phyloP scores from a whole-genome alignment of 1,140 invertebrate species.

The Zaprionus lachaisei region DNA sequence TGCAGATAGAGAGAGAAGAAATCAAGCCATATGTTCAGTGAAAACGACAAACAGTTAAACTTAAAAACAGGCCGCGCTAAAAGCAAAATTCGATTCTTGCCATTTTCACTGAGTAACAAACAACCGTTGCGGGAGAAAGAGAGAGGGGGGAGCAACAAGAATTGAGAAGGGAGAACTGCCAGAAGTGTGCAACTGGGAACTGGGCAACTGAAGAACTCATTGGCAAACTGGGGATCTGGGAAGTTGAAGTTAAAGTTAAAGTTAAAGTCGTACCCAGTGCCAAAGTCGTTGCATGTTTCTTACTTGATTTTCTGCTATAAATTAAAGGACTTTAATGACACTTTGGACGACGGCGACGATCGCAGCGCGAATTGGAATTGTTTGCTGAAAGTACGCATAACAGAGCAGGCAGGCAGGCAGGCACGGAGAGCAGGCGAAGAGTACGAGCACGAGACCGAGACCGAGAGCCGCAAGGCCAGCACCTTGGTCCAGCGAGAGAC shows the following conservation, averaged over 20 bases:
- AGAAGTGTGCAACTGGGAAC: constrained; percentile 24
- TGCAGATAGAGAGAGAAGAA: constrained; percentile 20
- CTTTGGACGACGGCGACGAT: constrained; percentile 74
- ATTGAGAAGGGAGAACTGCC: constrained; percentile 16
- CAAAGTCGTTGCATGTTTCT: constrained; percentile 80
- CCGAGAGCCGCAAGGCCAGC: constrained; percentile 11
- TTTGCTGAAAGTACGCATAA: constrained; percentile 64
- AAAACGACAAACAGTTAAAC: constrained; percentile 76
- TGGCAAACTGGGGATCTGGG: constrained; percentile 31
- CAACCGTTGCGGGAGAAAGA: constrained; percentile 61
- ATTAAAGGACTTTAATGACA: constrained; percentile 83
- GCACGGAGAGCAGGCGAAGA: constrained; percentile 23
- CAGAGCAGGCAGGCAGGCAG: constrained; percentile 25
- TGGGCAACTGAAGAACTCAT: constrained; percentile 11
- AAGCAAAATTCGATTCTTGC: constrained; percentile 82
- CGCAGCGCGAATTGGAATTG: constrained; percentile 72
- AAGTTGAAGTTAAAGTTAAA: constrained; percentile 41
- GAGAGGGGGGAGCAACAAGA: not conserved
- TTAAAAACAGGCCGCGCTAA: constrained; percentile 78
- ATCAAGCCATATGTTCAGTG: constrained; percentile 74
- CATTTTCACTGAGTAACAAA: constrained; percentile 76
- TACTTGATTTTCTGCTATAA: constrained; percentile 83
- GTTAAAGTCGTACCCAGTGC: constrained; percentile 40
- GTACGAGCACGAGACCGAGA: constrained; percentile 3
- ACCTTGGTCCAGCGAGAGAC: not conserved